phyloP scores from a whole-genome alignment of 2,113 vertebrate genomes.

The Nerophis lumbriciformis region DNA sequence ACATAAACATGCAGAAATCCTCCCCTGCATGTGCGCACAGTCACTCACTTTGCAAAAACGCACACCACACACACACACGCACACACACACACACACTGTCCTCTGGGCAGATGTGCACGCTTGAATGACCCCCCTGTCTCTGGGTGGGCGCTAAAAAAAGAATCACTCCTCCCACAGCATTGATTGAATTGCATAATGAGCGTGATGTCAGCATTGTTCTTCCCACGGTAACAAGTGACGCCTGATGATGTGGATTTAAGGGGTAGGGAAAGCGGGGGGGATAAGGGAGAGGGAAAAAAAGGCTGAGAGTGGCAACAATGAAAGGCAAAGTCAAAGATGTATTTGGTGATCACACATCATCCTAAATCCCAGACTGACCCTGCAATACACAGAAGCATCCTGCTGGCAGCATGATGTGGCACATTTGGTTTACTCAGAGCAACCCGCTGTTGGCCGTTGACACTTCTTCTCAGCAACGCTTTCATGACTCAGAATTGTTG shows the following conservation, averaged over 20 bases:
- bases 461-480: conserved; percentile 4
- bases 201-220: conserved; percentile 63
- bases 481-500: conserved; percentile 5
- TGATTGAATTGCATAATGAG: conserved; percentile 60
- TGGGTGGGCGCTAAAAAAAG: conserved; percentile 53
- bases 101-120: conserved; percentile 36
- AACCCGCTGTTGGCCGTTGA: neutral
- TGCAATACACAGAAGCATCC: neutral
- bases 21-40: conserved; percentile 8
- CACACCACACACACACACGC: conserved; percentile 2
- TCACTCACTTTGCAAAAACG: conserved; percentile 1
- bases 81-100: conserved; percentile 2
- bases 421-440: conserved; percentile 4
- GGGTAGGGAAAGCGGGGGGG: conserved; percentile 1
- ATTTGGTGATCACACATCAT: neutral
- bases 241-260: conserved; percentile 1
- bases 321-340: conserved; percentile 16
- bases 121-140: conserved; percentile 29
- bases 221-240: conserved; percentile 58
- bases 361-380: conserved; percentile 9
- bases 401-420: neutral
- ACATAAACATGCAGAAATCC: conserved; percentile 23
- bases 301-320: conserved; percentile 8
- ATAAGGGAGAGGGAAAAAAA: conserved; percentile 7
- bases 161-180: conserved; percentile 3